Base-by-base conservation (phyloP, 1,140 invertebrate genomes). In the Ylistrum balloti region DNA sequence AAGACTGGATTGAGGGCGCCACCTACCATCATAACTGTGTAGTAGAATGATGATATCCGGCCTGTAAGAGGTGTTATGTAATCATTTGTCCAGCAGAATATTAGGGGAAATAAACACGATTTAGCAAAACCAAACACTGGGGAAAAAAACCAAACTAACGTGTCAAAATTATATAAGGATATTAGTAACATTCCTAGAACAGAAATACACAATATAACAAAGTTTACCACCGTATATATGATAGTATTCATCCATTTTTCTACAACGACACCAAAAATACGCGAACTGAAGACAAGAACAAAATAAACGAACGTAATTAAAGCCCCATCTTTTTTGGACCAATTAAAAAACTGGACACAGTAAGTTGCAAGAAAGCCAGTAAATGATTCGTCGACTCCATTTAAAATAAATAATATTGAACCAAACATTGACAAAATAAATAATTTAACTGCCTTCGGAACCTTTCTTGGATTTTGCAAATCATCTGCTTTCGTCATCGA, bases 161-260 rank as follows among this genome's bases (percentile, higher is more conserved):
- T 74, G 1, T n/a, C 56, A 17, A 28, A 74, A 3, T 74, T 74
- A 28, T 74, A 74, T 1, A 74, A n/a, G 0, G 56, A 74, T 74
- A 28, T 28, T n/a, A 74, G 2, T 1, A 74, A n/a, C 56, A 74
- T 74, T n/a, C 56, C 56, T 1, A 74, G 56, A n/a, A 74, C 22
- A 7, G 56, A 74, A 7, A 74, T 22, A n/a, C 56, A 74, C 5
- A 74, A n/a, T 74, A 74, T 1, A 9, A 74, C 22, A 74, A n/a
- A n/a, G n/a, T n/a, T 74, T 28, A 74, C 56, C 22, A 74, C 56
- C 7, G 56, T 28, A 74, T 28, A 74, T 74, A 74, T 74, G 1
- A 74, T 28, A n/a, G n/a, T 74, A 74, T 74, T 74, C 56, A 74
- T 74, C 56, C 56, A 74, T 11, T 74, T 74, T 74, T n/a, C 56